Evolutionary conservation across 2,113 vertebrate genomes (phyloP).

Genomic region (Tautogolabrus adspersus): DNA sequence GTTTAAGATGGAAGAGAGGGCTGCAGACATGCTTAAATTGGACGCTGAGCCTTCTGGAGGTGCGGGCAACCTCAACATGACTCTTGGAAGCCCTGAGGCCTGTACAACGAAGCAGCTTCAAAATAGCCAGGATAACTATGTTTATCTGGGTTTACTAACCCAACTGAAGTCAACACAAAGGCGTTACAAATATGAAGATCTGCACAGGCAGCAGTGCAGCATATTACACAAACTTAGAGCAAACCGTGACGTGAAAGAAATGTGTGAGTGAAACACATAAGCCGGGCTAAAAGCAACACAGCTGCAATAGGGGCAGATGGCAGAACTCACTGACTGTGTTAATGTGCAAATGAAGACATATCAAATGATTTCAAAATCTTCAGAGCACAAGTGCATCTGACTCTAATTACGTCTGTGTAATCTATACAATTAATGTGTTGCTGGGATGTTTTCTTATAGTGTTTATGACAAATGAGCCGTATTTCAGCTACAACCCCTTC

Average conservation of each 20-base stretch:
- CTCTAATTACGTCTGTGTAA: neutral
- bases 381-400: neutral
- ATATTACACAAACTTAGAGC: neutral
- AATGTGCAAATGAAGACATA: neutral
- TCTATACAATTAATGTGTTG: neutral
- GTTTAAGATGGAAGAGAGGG: neutral
- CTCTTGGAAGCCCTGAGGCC: neutral
- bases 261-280: neutral
- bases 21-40: neutral
- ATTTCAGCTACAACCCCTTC: neutral
- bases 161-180: neutral
- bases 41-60: neutral
- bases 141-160: neutral
- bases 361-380: neutral
- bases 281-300: neutral
- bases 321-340: neutral
- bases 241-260: neutral
- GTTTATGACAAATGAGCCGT: neutral
- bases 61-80: neutral
- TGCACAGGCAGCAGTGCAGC: neutral
- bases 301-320: neutral
- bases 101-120: neutral
- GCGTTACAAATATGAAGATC: neutral
- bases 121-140: slow-evolving; percentile 1
- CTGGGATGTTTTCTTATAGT: neutral